Evolutionary conservation across 2,888 invertebrate genomes (phyloP).

Genomic region (Drosophila percnosoma): DNA sequence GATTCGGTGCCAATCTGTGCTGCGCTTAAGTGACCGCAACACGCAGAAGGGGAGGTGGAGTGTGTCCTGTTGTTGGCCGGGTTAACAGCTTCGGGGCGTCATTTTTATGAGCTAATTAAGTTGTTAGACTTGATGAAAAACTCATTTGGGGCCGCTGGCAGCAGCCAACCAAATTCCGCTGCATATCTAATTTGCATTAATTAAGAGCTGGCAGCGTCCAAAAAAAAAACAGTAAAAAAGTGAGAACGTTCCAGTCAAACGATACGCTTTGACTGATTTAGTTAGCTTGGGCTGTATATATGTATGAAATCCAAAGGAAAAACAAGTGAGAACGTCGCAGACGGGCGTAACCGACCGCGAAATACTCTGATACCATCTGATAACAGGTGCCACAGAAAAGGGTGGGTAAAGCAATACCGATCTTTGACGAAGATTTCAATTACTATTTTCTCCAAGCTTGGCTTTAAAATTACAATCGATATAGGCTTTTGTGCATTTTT

Average conservation of each 20-base stretch:
- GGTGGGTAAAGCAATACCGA: too few species aligned
- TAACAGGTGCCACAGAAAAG: too few species aligned
- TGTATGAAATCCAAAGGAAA: too few species aligned
- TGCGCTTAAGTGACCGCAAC: slow-evolving; percentile 78
- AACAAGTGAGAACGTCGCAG: too few species aligned
- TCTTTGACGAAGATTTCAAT: too few species aligned
- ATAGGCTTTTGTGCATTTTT: too few species aligned
- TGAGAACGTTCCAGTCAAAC: background rate
- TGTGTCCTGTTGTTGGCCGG: slow-evolving; percentile 45
- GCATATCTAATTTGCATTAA: slow-evolving; percentile 80
- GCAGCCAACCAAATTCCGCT: slow-evolving; percentile 39
- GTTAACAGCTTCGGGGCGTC: slow-evolving; percentile 74
- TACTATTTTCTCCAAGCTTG: too few species aligned
- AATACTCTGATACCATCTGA: too few species aligned
- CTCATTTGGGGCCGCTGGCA: slow-evolving; percentile 62
- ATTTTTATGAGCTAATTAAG: slow-evolving; percentile 81
- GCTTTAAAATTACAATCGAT: too few species aligned
- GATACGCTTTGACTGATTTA: too few species aligned
- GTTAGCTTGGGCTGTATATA: too few species aligned
- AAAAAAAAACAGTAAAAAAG: background rate
- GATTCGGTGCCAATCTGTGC: slow-evolving; percentile 72
- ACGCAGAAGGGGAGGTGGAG: slow-evolving; percentile 54
- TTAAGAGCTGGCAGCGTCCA: slow-evolving; percentile 46
- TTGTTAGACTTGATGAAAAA: slow-evolving; percentile 81
- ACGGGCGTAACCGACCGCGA: too few species aligned